Evolutionary conservation across 2,888 invertebrate species (phyloP), one percentile per base, ranked within the genome.

Genomic region (Cryptocephalus moraei): DNA sequence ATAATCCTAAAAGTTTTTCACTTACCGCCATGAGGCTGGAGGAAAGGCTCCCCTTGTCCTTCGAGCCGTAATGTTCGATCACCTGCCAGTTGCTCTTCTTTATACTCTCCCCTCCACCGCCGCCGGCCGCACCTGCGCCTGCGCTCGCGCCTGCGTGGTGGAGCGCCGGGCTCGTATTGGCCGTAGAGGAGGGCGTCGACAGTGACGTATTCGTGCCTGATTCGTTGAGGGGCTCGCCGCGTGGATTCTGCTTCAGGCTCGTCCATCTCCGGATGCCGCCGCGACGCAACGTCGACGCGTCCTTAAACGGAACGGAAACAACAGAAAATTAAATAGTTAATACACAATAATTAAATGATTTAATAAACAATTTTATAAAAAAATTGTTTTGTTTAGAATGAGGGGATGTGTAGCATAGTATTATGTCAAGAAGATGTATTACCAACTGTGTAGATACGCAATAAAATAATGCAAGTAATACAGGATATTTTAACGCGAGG

Each of bases 71-170:
- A 71, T 91, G 90, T 69, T 91, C 89, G 62, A 91, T 90, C 57
- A 91, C 90, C 68, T 90, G 89, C 90, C 90, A 91, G 73, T 91
- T 90, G 61, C 89, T 89, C 68, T 89, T 89, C 68, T 81, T 80
- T 3, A 81, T 77, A 13, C 80, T 79, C 50, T 58, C 53, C 41
- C 55, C 41, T 49, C 53, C 48, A 11, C 48, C 50, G 10, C 52
- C 56, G 10, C 56, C 53, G 6, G 55, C 52, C 22, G 22, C 6
- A 61, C 59, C 49, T 62, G 53, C 11, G 22, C 22, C 41, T 49
- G 52, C 48, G 11, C 47, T 49, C n/a, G 53, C 55, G n/a, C 56
- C 55, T 8, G 55, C 52, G 8, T 61, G 59, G 6, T 36, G 36
- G 4, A 11, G 36, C 49, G 62, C 52, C n/a, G 64, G 63, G 42